Base-by-base conservation (phyloP, 2,113 vertebrate genomes). In the Bos javanicus region DNA sequence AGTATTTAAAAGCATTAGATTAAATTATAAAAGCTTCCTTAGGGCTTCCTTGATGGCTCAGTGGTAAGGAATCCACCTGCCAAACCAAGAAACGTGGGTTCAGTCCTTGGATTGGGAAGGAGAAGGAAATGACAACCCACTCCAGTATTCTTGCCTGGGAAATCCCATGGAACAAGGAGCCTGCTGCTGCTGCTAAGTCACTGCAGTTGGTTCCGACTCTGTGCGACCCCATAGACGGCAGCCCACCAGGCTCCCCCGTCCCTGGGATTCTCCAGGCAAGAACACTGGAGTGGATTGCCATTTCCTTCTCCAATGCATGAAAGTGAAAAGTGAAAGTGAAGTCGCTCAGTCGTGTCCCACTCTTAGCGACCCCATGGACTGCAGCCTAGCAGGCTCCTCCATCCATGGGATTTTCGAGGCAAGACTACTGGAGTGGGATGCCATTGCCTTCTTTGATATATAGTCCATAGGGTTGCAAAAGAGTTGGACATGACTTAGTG, bases 1-100 rank as follows among this genome's bases (percentile, higher is more conserved):
- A 90, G 78, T 54, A 88, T 67, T 94, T 88, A 76, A 95, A 85
- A 67, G n/a, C 30, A 83, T 87, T 76, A 87, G 10, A 23, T 28
- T 52, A 90, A 95, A 36, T 52, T 78, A 30, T 64, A 96, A 78
- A 95, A 94, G 3, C 13, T 56, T 15, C 33, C 82, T 91, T 46
- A 80, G 71, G 71, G 21, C 36, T 74, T 74, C 36, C 36, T 21
- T 39, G 67, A 11, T 74, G 11, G 67, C 21, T 25, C 3, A 43
- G 11, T 39, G 21, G 67, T 74, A 43, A 74, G 23, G 71, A 74
- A 25, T 74, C 21, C 36, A 43, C 36, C 11, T 13, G 6, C 36
- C 36, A 74, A 43, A 39, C 10, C 36, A 23, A 74, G 21, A 74
- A 39, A 74, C 5, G 1, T 39, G 71, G 9, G 4, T 36, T 71